Evolutionary conservation across 2,113 vertebrate genomes (phyloP).

Genomic region (Sialia sialis): DNA sequence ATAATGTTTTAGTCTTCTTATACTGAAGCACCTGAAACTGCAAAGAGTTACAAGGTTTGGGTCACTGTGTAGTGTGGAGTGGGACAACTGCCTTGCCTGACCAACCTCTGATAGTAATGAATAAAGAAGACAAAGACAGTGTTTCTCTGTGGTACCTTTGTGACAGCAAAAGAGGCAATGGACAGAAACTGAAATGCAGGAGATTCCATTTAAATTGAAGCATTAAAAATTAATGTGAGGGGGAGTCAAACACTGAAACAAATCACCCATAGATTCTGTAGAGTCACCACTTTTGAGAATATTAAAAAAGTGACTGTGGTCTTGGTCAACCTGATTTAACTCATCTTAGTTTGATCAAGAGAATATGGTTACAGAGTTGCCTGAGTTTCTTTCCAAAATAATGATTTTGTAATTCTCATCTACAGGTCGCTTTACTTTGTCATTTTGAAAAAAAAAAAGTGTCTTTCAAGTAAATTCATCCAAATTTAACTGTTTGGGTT

Average conservation of each 20-base stretch:
- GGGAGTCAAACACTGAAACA: background rate
- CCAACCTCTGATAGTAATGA: background rate
- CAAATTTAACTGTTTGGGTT: background rate
- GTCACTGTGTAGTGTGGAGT: background rate
- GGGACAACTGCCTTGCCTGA: background rate
- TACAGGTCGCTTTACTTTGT: background rate
- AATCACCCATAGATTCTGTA: rapidly evolving
- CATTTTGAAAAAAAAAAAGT: background rate
- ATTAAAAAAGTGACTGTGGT: background rate
- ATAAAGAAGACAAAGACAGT: background rate
- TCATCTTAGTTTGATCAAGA: background rate
- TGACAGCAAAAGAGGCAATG: background rate
- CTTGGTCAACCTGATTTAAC: background rate
- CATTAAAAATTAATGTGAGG: background rate
- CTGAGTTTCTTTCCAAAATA: background rate
- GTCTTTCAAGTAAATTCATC: background rate
- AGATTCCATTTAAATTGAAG: background rate
- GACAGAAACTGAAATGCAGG: background rate
- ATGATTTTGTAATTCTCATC: background rate
- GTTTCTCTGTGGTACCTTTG: background rate
- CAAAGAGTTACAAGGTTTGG: too few species aligned
- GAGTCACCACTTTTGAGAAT: background rate
- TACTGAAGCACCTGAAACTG: background rate
- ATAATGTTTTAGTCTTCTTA: background rate
- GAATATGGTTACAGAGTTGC: background rate